A percentile compares a stretch with the other conserved stretches of the same genome.
These are phyloP conservation scores for Diaperis boleti DNA, from an alignment of 2,888 invertebrate species.

Conservation along the genomic window DNA sequence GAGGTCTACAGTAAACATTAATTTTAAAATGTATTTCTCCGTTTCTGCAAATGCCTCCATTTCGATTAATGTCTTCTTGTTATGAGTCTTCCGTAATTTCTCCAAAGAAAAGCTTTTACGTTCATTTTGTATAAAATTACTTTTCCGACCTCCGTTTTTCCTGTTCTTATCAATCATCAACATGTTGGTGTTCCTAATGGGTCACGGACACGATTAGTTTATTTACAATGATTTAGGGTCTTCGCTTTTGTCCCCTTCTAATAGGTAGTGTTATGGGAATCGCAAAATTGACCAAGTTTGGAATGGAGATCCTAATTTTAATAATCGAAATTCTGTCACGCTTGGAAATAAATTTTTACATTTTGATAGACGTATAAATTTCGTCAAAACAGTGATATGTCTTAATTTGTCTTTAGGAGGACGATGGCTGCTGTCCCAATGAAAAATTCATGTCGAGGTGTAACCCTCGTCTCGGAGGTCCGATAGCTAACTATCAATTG, in stretches of 20 bases:
- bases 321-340: no score
- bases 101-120: slow-evolving; percentile 6
- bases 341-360: no score
- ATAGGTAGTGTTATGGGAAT: slow-evolving; percentile 15
- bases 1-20: no score
- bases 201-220: slow-evolving; percentile 13
- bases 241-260: slow-evolving; percentile 21
- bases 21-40: no score
- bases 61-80: slow-evolving; percentile 1
- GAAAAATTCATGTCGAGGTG: slow-evolving; percentile 26
- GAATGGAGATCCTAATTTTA: not conserved
- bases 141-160: not conserved
- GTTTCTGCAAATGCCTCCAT: no score
- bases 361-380: slow-evolving; percentile 28
- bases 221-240: slow-evolving; percentile 27
- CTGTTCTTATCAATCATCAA: not conserved
- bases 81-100: not conserved
- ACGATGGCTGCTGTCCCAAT: slow-evolving; percentile 10
- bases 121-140: slow-evolving; percentile 13
- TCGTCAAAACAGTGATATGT: slow-evolving; percentile 17
- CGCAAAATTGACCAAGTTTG: slow-evolving; percentile 5
- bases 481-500: slow-evolving; percentile 32
- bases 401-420: slow-evolving; percentile 30
- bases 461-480: slow-evolving; percentile 34
- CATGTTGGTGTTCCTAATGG: slow-evolving; percentile 8